These are phyloP conservation scores for Malurus leucopterus DNA, from an alignment of 2,797 vertebrate genomes.

Conservation along the genomic window DNA sequence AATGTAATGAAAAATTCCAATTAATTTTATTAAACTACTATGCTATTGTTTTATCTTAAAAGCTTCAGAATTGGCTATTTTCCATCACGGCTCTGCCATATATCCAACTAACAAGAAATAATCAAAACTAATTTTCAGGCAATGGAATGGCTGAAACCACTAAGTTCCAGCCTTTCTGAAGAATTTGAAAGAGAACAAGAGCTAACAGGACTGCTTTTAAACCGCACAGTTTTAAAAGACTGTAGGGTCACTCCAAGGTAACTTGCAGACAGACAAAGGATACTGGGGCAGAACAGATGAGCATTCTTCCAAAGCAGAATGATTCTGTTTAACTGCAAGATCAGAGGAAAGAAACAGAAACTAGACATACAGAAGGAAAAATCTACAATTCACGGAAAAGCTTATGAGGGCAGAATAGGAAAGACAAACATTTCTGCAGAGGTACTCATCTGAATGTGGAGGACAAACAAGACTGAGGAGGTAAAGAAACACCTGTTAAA, in stretches of 20 bases:
- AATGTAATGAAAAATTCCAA: neutral
- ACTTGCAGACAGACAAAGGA: neutral
- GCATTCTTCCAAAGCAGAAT: neutral
- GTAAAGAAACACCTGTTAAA: neutral
- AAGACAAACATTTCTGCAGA: neutral
- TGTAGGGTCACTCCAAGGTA: neutral
- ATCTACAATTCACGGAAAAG: neutral
- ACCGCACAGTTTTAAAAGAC: neutral
- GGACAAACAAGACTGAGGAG: neutral
- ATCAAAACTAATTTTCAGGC: neutral
- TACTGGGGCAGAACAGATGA: neutral
- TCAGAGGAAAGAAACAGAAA: neutral
- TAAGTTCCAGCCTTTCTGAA: neutral
- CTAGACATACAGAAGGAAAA: neutral
- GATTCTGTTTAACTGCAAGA: neutral
- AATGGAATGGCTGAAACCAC: neutral
- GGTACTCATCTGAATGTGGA: neutral
- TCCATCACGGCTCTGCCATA: neutral
- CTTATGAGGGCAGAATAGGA: neutral
- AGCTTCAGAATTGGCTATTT: neutral
- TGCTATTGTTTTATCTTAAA: neutral
- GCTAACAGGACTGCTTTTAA: neutral
- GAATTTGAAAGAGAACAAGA: neutral
- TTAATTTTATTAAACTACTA: neutral
- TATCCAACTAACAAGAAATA: neutral